These are phyloP conservation scores for Stegostoma tigrinum DNA, from an alignment of 2,113 vertebrate species.

Conservation along the genomic window DNA sequence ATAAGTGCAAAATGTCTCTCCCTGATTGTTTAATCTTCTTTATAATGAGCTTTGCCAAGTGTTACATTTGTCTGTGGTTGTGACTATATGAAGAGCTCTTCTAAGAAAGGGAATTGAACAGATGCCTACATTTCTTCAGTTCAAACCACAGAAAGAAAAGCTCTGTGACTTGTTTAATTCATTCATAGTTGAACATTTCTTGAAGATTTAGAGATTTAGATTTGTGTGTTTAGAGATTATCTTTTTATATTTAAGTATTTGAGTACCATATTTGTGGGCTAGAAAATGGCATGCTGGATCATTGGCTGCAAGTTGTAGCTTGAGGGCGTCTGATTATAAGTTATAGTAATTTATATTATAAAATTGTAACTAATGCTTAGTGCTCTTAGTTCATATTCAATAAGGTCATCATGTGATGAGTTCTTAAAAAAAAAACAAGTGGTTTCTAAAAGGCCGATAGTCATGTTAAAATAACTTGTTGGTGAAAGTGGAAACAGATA, in stretches of 20 bases:
- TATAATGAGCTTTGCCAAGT: background rate
- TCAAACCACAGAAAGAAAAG: conserved; percentile 14
- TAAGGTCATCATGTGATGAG: background rate
- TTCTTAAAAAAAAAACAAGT: background rate
- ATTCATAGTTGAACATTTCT: background rate
- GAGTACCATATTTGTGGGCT: background rate
- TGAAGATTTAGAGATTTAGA: background rate
- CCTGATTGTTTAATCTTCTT: background rate
- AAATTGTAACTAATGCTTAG: background rate
- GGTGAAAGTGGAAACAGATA: background rate
- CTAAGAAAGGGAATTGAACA: conserved; percentile 17
- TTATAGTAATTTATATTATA: too few species aligned
- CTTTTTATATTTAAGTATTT: background rate
- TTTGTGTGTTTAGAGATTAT: background rate
- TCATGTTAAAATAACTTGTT: background rate
- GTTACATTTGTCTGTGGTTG: conserved; percentile 20
- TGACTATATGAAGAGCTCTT: background rate
- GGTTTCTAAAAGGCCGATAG: background rate
- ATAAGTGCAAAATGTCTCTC: background rate
- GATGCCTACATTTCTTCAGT: background rate
- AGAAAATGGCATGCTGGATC: background rate
- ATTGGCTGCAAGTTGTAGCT: background rate
- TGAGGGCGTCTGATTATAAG: background rate
- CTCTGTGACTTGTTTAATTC: background rate
- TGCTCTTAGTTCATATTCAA: background rate